Evolutionary conservation across 37 sponge, comb jelly and placozoan genomes (phyloP), one percentile per base, ranked within the genome.

Genomic region (Ephydatia muelleri): DNA sequence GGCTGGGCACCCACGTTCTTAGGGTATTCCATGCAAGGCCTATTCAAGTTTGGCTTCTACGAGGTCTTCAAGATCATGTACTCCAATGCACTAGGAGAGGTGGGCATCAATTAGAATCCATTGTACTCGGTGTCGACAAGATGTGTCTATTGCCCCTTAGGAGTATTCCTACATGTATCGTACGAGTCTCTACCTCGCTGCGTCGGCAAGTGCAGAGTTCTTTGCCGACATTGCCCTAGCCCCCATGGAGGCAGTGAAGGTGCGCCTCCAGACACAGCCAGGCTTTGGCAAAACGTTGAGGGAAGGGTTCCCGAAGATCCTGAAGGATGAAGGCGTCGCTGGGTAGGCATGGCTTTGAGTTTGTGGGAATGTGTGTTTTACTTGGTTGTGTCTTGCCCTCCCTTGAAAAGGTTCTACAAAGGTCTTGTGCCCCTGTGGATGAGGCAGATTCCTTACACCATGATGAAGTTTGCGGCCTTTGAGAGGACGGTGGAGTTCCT

Each of bases 401-500:
- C 30, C 5, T 65, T 36, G 47, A 26, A 0, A 72, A 95, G 96
- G 67, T 96, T 98, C 86, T 98, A 95, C 86, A 98, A 98, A 78
- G 99, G 99, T 32, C 89, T 98, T 27, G 70, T 87, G 19, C 99
- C 99, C 26, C 93, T 98, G 39, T 98, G 99, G 99, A 78, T 93
- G 87, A 73, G 99, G 39, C 99, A 98, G 89, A 98, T 98, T 38
- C 99, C 99, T 9, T 98, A 98, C 95, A 98, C 99, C 23, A 98
- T 98, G 99, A 98, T 98, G 99, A 98, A 98, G 87, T 98, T 98
- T 92, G 97, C 99, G 35, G 93, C 94, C 68, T 98, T 98, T 84
- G 99, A 98, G 89, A 78, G 97, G 34, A 98, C 99, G 6, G 92
- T 98, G 16, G 99, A 98, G 87, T 87, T 94, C 84, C 89, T 98